A percentile compares a stretch with the other conserved stretches of the same genome.
Conservation (phyloP, 2,888 invertebrate species). For the Euclidia mi region DNA sequence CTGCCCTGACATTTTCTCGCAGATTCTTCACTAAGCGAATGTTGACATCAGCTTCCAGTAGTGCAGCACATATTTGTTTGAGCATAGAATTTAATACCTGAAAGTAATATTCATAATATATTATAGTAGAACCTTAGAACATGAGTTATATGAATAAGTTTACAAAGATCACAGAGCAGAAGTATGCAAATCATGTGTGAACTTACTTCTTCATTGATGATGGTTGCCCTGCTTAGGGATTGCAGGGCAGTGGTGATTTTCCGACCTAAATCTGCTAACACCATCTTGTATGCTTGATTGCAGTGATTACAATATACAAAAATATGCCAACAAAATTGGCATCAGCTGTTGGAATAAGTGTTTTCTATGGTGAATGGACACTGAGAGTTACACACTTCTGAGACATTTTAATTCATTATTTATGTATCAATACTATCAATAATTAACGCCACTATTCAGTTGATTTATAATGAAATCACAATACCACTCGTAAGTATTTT, state of each 20-base stretch:
- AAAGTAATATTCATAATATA: conserved; percentile 53
- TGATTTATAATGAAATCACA: conserved; percentile 35
- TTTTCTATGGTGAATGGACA: conserved; percentile 37
- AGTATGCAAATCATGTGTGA: no score
- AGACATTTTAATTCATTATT: conserved; percentile 47
- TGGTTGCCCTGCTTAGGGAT: conserved; percentile 99
- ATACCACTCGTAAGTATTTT: conserved; percentile 31
- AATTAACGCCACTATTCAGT: conserved; percentile 17
- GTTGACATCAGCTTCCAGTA: conserved; percentile 99
- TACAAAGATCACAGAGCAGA: no score
- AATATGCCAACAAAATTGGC: conserved; percentile 46
- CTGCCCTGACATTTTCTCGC: conserved; percentile 98
- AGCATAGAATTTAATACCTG: conserved; percentile 99
- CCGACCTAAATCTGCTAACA: conserved; percentile 99
- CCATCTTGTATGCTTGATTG: conserved; percentile 92
- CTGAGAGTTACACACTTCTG: conserved; percentile 27
- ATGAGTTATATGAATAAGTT: no score
- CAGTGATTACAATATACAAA: conserved; percentile 28
- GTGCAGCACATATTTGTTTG: conserved; percentile 99
- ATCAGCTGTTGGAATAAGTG: conserved; percentile 62
- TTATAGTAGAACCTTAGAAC: no score
- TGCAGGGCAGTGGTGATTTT: conserved; percentile 99
- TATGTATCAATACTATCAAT: conserved; percentile 16
- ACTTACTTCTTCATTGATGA: conserved; percentile 98
- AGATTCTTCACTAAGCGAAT: conserved; percentile 98